Conservation (phyloP, 2,888 invertebrate species). For the Tenthredo scrophulariae region DNA sequence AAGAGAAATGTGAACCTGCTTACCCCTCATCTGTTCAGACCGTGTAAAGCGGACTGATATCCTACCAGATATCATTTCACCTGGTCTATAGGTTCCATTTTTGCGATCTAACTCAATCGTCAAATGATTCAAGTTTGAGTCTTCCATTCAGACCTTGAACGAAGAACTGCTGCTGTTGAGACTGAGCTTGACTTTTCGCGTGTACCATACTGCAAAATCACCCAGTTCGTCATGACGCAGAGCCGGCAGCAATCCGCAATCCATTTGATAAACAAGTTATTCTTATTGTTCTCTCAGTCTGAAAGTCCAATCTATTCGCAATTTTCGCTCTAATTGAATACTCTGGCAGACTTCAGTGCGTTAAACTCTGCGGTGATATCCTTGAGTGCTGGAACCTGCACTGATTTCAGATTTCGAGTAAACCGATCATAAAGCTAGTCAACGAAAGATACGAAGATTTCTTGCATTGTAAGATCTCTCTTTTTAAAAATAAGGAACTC, state of each 20-base stretch:
- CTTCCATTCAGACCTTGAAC: background rate
- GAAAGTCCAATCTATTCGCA: background rate
- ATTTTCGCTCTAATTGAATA: background rate
- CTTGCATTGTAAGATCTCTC: no score
- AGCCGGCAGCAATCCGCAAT: background rate
- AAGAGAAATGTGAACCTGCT: background rate
- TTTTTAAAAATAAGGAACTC: background rate
- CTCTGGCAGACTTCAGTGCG: background rate
- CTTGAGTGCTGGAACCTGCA: background rate
- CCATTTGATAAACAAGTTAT: background rate
- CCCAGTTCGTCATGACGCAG: background rate
- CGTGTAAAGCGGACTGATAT: conserved; percentile 55
- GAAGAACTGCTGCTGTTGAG: background rate
- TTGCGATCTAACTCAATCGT: conserved; percentile 58
- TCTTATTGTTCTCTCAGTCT: background rate
- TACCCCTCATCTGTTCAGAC: background rate
- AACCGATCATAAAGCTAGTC: background rate
- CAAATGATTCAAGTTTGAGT: background rate
- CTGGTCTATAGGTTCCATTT: conserved; percentile 58
- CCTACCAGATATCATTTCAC: conserved; percentile 62
- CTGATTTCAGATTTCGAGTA: background rate
- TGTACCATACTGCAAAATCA: background rate
- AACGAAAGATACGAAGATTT: background rate
- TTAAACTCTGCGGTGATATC: background rate
- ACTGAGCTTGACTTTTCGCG: background rate